phyloP scores from a whole-genome alignment of 2,113 vertebrate genomes.

The Apodemus sylvaticus region DNA sequence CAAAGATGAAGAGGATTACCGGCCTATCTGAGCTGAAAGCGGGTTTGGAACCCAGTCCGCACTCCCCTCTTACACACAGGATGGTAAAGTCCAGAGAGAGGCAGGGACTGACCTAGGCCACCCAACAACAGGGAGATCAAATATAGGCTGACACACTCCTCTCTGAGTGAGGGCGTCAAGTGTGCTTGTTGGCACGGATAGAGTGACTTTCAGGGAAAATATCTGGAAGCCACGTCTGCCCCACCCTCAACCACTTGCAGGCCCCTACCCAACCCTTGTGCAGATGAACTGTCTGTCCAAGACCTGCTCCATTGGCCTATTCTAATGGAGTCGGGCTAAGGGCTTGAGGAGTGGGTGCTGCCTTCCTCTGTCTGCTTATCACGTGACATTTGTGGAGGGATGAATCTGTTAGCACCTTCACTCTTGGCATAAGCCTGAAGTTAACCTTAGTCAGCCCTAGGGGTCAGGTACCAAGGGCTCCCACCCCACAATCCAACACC shows the following conservation, averaged over 20 bases:
- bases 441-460: slow-evolving; percentile 22
- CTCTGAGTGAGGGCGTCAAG: background rate
- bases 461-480: background rate
- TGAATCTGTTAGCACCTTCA: background rate
- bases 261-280: background rate
- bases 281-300: background rate
- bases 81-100: slow-evolving; percentile 13
- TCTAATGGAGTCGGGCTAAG: background rate
- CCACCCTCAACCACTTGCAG: background rate
- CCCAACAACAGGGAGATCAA: background rate
- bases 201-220: background rate
- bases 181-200: background rate
- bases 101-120: background rate
- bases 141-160: background rate
- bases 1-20: slow-evolving; percentile 6
- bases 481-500: background rate
- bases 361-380: background rate
- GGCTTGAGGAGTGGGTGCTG: background rate
- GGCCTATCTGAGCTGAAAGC: background rate
- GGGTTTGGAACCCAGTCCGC: background rate
- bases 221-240: background rate
- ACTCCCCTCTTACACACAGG: background rate
- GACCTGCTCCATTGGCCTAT: background rate
- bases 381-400: background rate
- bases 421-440: background rate